phyloP scores from a whole-genome alignment of 1,140 invertebrate genomes.

The Medauroidea extradentata region DNA sequence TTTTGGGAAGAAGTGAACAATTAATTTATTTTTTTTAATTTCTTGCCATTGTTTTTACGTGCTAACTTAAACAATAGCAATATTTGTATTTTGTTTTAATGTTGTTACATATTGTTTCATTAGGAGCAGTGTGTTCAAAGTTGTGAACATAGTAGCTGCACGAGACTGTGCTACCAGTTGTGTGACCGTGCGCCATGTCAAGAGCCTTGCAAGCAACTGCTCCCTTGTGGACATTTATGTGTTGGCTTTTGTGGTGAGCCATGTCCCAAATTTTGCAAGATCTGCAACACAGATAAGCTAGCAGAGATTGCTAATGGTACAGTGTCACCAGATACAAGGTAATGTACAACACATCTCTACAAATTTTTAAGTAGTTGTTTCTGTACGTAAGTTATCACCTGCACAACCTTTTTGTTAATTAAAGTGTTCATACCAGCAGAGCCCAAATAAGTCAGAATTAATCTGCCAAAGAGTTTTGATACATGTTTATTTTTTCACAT shows the following conservation, averaged over 20 bases:
- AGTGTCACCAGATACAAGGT: conserved; percentile 51
- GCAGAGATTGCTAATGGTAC: conserved; percentile 49
- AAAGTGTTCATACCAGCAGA: too few species aligned
- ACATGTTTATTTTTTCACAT: too few species aligned
- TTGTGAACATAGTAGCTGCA: conserved; percentile 54
- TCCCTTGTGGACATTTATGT: conserved; percentile 56
- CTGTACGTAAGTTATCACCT: too few species aligned
- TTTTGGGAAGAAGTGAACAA: not conserved
- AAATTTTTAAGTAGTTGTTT: too few species aligned
- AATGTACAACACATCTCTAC: too few species aligned
- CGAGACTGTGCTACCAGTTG: conserved; percentile 48
- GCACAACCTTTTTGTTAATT: too few species aligned
- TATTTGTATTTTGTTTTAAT: not conserved
- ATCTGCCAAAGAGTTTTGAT: too few species aligned
- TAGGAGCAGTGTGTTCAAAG: conserved; percentile 43
- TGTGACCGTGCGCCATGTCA: conserved; percentile 51
- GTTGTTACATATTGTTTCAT: not conserved
- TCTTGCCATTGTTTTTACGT: not conserved
- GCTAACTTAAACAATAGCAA: not conserved
- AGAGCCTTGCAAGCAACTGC: conserved; percentile 44
- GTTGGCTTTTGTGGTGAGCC: conserved; percentile 65
- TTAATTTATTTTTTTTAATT: not conserved
- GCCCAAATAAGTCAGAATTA: too few species aligned
- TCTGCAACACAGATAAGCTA: conserved; percentile 45
- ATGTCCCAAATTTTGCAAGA: conserved; percentile 49